A percentile compares a stretch with the other conserved stretches of the same genome.
Evolutionary conservation across 2,888 invertebrate genomes (phyloP).

Genomic region (Slavum lentiscoides): DNA sequence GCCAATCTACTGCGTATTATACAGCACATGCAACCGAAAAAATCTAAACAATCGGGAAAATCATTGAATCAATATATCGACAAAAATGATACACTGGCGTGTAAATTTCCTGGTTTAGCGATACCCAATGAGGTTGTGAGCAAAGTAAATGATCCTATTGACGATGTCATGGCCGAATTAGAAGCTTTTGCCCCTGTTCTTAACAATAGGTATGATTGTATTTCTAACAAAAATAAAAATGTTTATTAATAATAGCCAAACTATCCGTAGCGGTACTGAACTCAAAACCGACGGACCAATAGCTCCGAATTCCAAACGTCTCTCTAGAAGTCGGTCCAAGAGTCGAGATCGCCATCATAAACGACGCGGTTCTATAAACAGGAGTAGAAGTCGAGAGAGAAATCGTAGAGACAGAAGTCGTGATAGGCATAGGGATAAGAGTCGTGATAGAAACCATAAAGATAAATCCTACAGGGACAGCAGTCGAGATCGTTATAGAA

Average conservation of each 20-base stretch:
- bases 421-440: slow-evolving; percentile 57
- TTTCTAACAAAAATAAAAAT: neutral
- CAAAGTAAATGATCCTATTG: slow-evolving; percentile 65
- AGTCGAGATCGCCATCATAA: slow-evolving; percentile 55
- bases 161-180: slow-evolving; percentile 81
- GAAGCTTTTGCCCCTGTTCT: slow-evolving; percentile 77
- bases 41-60: slow-evolving; percentile 58
- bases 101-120: slow-evolving; percentile 79
- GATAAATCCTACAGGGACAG: slow-evolving; percentile 54
- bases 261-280: slow-evolving; percentile 56
- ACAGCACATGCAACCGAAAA: slow-evolving; percentile 84
- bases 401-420: slow-evolving; percentile 56
- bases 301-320: slow-evolving; percentile 7
- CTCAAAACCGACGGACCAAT: slow-evolving; percentile 54
- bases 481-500: slow-evolving; percentile 55
- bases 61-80: slow-evolving; percentile 57
- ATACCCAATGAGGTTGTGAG: slow-evolving; percentile 71
- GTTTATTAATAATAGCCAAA: neutral
- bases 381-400: slow-evolving; percentile 55
- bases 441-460: slow-evolving; percentile 54
- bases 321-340: slow-evolving; percentile 54
- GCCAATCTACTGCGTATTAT: slow-evolving; percentile 92
- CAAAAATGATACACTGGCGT: slow-evolving; percentile 66
- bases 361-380: slow-evolving; percentile 57
- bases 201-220: slow-evolving; percentile 58